Evolutionary conservation across 2,888 invertebrate genomes (phyloP).

Genomic region (Drymonia ruficornis): DNA sequence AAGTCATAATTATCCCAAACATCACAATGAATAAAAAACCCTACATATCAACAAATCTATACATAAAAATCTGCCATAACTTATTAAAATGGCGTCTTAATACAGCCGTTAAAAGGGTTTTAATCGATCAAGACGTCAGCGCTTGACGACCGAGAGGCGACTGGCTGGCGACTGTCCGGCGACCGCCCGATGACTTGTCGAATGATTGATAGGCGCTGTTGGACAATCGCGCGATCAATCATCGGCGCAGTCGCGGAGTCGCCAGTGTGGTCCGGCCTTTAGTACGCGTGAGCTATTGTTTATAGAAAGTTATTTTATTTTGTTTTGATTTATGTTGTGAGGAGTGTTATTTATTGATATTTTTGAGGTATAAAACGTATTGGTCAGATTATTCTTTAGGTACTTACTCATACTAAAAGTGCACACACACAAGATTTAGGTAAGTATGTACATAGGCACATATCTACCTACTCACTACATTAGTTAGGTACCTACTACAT

Average conservation of each 20-base stretch:
- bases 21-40: too few relatives aligned
- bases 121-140: conserved; percentile 59
- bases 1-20: too few relatives aligned
- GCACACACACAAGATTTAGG: too few relatives aligned
- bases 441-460: not conserved
- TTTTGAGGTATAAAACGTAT: conserved; percentile 4
- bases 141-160: conserved; percentile 13
- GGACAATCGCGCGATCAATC: conserved; percentile 64
- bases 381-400: conserved; percentile 2
- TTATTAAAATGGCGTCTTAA: conserved; percentile 36
- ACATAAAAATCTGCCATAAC: conserved; percentile 17
- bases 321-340: conserved; percentile 14
- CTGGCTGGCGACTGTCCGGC: conserved; percentile 36
- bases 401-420: too few relatives aligned
- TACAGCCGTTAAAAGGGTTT: conserved; percentile 56
- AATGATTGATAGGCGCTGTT: conserved; percentile 57
- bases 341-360: conserved; percentile 9
- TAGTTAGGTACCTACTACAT: too few relatives aligned
- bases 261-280: conserved; percentile 50
- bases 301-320: conserved; percentile 26
- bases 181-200: conserved; percentile 41
- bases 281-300: conserved; percentile 44
- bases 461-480: too few relatives aligned
- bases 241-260: conserved; percentile 40
- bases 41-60: not conserved